These are phyloP conservation scores for Dusona sp. DNA, from an alignment of 2,888 invertebrate species.

Conservation along the genomic window DNA sequence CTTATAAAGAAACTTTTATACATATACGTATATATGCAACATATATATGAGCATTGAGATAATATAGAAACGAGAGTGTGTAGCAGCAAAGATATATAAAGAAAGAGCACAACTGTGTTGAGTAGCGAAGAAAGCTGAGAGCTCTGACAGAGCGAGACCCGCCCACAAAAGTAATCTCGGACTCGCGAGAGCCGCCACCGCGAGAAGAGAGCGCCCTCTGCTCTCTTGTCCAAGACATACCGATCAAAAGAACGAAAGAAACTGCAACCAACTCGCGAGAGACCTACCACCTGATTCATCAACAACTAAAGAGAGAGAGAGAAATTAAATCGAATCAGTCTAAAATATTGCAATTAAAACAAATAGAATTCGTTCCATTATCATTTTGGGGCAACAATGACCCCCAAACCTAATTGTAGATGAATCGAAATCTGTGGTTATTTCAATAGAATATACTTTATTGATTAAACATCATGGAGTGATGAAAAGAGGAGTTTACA, in stretches of 20 bases:
- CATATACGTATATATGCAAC: conserved; percentile 2
- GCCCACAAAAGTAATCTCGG: conserved; percentile 85
- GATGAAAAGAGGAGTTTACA: neutral
- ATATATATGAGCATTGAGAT: conserved; percentile 15
- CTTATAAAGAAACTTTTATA: conserved; percentile 49
- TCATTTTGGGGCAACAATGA: neutral
- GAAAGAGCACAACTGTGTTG: conserved; percentile 35
- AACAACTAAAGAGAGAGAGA: conserved; percentile 71
- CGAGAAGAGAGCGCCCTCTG: conserved; percentile 41
- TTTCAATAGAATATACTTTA: neutral
- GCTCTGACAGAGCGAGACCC: conserved; percentile 84
- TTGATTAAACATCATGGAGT: neutral
- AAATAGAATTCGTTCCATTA: conserved; percentile 25
- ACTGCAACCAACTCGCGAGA: conserved; percentile 59
- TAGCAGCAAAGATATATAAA: conserved; percentile 26
- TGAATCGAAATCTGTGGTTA: neutral
- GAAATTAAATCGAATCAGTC: conserved; percentile 51
- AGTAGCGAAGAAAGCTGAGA: conserved; percentile 71
- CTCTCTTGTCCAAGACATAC: conserved; percentile 55
- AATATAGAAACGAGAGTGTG: conserved; percentile 25
- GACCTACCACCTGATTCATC: conserved; percentile 83
- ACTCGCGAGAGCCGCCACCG: conserved; percentile 68
- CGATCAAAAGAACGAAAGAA: conserved; percentile 68
- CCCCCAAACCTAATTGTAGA: too few relatives aligned
- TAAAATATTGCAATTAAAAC: conserved; percentile 4